Evolutionary conservation across 2,797 vertebrate genomes (phyloP), one percentile per base, ranked within the genome.

Genomic region (Protosalanx chinensis): DNA sequence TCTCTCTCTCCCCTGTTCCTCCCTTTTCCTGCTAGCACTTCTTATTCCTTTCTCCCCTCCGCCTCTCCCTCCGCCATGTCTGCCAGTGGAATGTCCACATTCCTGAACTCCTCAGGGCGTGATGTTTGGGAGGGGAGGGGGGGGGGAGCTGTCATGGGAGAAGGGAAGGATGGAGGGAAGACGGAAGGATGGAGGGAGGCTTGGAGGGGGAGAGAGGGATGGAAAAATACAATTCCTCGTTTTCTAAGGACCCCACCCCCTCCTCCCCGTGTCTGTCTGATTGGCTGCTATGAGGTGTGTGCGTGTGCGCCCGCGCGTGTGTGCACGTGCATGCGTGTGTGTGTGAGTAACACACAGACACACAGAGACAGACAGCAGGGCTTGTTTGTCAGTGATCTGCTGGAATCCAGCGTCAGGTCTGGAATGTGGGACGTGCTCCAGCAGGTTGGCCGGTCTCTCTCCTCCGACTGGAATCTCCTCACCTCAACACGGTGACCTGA

Each of bases 21-120:
- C 29, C 81, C 75, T n/a, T 27, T 30, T 8, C n/a, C 65, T 27
- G 1, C 37, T 41, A 41, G 13, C 30, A 27, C 61, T 51, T 35
- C 29, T 32, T 73, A 37, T 32, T 77, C 72, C 77, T 49, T 64
- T 88, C 91, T 76, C 70, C 29, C 46, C 27, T 3, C 16, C 61
- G 86, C 81, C 76, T 29, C 64, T 1, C 23, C 27, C 67, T 67
- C 18, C 10, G 3, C 29, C 35, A 1, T 79, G 90, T 76, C 76
- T 29, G 86, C 77, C 84, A 80, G 85, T 81, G 87, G 92, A 95
- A 93, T 93, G 85, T 91, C 93, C 79, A 87, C 86, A 94, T 95
- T 92, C 93, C 91, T 82, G 80, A 85, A 86, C 86, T 90, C 83
- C 84, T 86, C 79, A 58, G 82, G 87, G 85, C 77, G 85, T 83